Evolutionary conservation across 1,140 invertebrate species (phyloP), one percentile per base, ranked within the genome.

Genomic region (Drosophila truncata): DNA sequence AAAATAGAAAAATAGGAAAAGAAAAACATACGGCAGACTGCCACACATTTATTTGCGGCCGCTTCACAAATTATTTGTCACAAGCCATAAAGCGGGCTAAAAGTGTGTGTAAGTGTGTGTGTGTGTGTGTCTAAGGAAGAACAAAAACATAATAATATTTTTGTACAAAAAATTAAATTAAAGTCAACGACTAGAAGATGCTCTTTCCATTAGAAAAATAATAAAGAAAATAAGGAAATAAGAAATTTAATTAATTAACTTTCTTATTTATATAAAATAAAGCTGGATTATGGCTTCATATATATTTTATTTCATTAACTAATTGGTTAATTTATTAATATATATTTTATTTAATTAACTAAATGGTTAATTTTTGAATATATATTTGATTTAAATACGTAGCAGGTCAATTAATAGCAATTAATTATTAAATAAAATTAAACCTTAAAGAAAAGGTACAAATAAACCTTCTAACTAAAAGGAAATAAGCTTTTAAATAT

Each of bases 41-140:
- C 74, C 74, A 67, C 83, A 80, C 72, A 88, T 86, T 87, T 82
- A 87, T 86, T 86, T 82, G 82, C 80, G 82, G 82, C 83, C 79
- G 75, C 80, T 86, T 87, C 83, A 87, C 80, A 83, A 87, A 87
- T 83, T 84, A 87, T 87, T 87, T 87, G 84, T 87, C 84, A 88
- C 80, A 87, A 86, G 82, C 82, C 84, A 87, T 88, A 87, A 83
- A 87, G 78, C 82, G 64, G 76, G 54, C 82, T 57, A 76, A 71
- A 11, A 59, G 42, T 71, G 46, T 50, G 41, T 67, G 60, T 27
- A 6, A 49, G 46, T 65, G 39, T 61, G 63, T 35, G 33, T 65
- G 33, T 52, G 46, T 65, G 39, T 61, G 63, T 35, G 33, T 65
- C 44, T 52, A 20, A 59, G 14, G 14, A 59, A 47, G 3, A 47